Conservation (phyloP, 2,888 invertebrate genomes). For the Dolomedes plantarius region DNA sequence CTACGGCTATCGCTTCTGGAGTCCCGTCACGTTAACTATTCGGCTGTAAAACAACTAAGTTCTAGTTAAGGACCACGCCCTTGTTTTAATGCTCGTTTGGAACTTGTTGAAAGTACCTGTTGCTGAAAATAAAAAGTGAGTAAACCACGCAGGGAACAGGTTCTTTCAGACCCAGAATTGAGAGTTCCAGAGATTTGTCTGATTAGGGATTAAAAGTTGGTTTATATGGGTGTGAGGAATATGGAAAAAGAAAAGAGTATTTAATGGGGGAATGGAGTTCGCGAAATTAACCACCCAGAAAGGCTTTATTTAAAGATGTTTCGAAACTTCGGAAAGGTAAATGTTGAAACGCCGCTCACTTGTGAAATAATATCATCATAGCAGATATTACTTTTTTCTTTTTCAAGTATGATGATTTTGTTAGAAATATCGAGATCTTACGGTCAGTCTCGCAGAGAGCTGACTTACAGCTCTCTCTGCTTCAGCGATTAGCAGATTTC, state of each 20-base stretch:
- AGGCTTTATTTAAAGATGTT: too few species aligned
- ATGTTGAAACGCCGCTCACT: too few species aligned
- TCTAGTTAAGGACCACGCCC: constrained; percentile 8
- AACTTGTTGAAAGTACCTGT: constrained; percentile 10
- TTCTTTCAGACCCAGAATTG: neutral
- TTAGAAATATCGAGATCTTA: too few species aligned
- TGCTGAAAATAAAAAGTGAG: neutral
- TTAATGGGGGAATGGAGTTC: neutral
- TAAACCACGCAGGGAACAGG: constrained; percentile 2
- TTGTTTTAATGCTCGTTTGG: neutral
- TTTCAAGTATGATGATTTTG: too few species aligned
- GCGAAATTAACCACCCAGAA: too few species aligned
- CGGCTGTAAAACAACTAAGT: neutral
- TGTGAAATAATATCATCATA: too few species aligned
- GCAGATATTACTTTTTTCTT: too few species aligned
- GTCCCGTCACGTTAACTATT: constrained; percentile 1
- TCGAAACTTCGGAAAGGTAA: too few species aligned
- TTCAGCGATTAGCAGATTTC: too few species aligned
- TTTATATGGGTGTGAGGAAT: constrained; percentile 7
- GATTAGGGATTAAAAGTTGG: constrained; percentile 5
- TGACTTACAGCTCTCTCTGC: too few species aligned
- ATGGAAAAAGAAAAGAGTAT: too few species aligned
- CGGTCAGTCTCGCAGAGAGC: too few species aligned
- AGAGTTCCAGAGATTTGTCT: constrained; percentile 12
- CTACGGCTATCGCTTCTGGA: neutral